Base-by-base conservation (phyloP, 2,797 vertebrate genomes). In the Hyperoplus lanceolatus region DNA sequence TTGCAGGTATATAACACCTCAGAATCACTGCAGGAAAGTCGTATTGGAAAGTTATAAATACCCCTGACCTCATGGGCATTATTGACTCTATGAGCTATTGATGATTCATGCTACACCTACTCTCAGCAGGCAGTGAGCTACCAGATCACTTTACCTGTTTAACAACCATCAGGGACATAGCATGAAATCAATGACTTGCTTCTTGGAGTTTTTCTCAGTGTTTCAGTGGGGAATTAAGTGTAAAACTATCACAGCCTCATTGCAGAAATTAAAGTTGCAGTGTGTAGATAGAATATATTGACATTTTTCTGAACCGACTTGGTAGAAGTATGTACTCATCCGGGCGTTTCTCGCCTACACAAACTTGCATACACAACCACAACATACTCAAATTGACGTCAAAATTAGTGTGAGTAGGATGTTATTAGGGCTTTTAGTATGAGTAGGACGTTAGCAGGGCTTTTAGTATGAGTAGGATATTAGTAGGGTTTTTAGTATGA, bases 1-100 rank as follows among this genome's bases (percentile, higher is more conserved):
- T 16, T 72, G 84, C 4, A 3, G 11, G 63, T 6, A 79, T 78
- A 49, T 59, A 65, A 80, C 72, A 60, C 73, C 69, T 72, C 61
- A 8, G 38, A 58, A 18, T 57, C 50, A 16, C 13, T 41, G 8
- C 12, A 29, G 16, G 48, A 38, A 8, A 21, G 8, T 1, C 5
- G 0, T 15, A 9, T 7, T 15, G 15, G 36, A 43, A 55, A 8
- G 55, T 56, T 77, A 66, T 65, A 75, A 81, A 76, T 57, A 80
- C 42, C 21, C 39, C 4, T 58, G 8, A 54, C 5, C 18, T 70
- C 62, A 18, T 36, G 21, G n/a, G 36, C 65, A 2, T 41, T 14
- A 42, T 29, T 12, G 38, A 16, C 29, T 3, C 29, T 29, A 29
- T 29, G 50, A 59, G 45, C 71, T 78, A 16, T 65, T 68, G 18